Evolutionary conservation across 2,113 vertebrate genomes (phyloP).

Genomic region (Lucifuga dentata): DNA sequence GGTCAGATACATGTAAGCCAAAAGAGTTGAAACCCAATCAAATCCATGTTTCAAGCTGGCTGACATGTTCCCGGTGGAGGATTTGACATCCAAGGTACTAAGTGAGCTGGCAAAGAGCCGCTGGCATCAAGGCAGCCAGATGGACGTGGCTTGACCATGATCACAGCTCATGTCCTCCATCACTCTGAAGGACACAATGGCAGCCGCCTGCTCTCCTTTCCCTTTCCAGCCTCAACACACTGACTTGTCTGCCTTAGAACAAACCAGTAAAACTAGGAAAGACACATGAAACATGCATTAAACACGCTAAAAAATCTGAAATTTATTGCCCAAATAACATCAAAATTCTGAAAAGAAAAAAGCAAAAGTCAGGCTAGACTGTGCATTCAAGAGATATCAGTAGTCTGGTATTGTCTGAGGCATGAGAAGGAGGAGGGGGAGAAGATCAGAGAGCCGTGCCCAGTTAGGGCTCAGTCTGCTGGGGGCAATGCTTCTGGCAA

Average conservation of each 20-base stretch:
- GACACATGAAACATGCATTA: constrained; percentile 37
- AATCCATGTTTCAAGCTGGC: constrained; percentile 63
- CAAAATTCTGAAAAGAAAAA: constrained; percentile 61
- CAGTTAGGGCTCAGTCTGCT: constrained; percentile 81
- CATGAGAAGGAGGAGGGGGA: constrained; percentile 44
- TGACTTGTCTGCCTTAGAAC: constrained; percentile 34
- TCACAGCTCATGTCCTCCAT: constrained; percentile 78
- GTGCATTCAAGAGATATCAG: constrained; percentile 69
- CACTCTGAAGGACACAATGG: constrained; percentile 73
- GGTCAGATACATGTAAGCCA: constrained; percentile 64
- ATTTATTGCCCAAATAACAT: constrained; percentile 53
- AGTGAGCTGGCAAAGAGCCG: constrained; percentile 74
- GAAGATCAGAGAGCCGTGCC: constrained; percentile 79
- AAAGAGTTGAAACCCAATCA: constrained; percentile 66
- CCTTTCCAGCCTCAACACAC: constrained; percentile 8
- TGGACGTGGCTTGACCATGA: constrained; percentile 75
- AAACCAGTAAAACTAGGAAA: constrained; percentile 18
- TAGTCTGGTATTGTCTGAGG: constrained; percentile 75
- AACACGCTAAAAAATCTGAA: constrained; percentile 29
- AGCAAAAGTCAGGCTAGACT: constrained; percentile 47
- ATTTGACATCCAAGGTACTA: constrained; percentile 71
- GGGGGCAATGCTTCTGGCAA: constrained; percentile 83
- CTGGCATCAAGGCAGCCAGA: constrained; percentile 77
- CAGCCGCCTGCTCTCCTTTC: constrained; percentile 30
- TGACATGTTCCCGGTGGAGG: constrained; percentile 70